A percentile compares a stretch with the other conserved stretches of the same genome.
These are phyloP conservation scores for Ptychodera flava DNA, from an alignment of 35 echinoderm and acorn worm genomes.

Conservation along the genomic window DNA sequence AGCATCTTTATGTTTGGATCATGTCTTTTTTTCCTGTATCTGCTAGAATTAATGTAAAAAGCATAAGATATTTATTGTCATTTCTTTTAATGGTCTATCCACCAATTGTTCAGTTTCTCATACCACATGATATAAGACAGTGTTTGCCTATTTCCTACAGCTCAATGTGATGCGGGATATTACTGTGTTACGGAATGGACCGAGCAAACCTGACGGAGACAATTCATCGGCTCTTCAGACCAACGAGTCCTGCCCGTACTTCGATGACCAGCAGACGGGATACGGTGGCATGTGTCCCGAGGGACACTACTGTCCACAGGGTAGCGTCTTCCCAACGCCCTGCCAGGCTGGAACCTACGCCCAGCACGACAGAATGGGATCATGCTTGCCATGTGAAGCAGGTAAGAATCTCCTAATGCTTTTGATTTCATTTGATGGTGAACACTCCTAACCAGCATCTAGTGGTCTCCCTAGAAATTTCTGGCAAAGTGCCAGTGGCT, in stretches of 20 bases:
- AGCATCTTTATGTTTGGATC: too few species aligned
- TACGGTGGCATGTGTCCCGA: constrained; percentile 80
- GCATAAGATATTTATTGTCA: too few species aligned
- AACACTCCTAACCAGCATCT: too few species aligned
- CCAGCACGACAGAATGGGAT: constrained; percentile 55
- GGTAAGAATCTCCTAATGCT: constrained; percentile 62
- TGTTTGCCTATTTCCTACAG: too few species aligned
- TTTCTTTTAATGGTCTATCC: too few species aligned
- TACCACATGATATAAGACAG: too few species aligned
- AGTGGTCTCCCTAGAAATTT: too few species aligned
- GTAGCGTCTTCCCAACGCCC: constrained; percentile 57
- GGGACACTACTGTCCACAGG: constrained; percentile 55
- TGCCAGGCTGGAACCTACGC: constrained; percentile 81
- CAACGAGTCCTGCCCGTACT: constrained; percentile 80
- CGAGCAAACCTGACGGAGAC: constrained; percentile 78
- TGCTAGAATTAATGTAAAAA: too few species aligned
- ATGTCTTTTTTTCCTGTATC: too few species aligned
- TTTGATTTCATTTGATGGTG: too few species aligned
- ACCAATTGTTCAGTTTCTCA: too few species aligned
- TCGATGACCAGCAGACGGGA: constrained; percentile 63
- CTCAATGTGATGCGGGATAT: constrained; percentile 46
- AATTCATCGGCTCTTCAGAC: constrained; percentile 36
- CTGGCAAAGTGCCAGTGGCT: too few species aligned
- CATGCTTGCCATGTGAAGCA: constrained; percentile 67
- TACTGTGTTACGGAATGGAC: constrained; percentile 90